These are phyloP conservation scores for Hemicrepidius hirtus DNA, from an alignment of 2,888 invertebrate genomes.

Conservation along the genomic window DNA sequence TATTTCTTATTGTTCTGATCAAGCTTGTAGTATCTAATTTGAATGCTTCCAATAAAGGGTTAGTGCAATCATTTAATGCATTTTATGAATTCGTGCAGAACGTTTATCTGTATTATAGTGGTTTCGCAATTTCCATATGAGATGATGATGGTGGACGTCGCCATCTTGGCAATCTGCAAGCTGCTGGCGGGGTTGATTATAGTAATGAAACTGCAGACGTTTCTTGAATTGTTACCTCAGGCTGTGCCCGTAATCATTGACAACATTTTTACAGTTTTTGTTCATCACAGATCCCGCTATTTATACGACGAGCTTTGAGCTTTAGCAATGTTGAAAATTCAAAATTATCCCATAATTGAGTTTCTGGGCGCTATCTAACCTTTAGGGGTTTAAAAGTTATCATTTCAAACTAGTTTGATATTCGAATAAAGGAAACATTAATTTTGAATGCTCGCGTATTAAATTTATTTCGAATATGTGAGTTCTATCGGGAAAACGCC, in stretches of 20 bases:
- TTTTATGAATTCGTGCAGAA: conserved; percentile 70
- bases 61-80: conserved; percentile 66
- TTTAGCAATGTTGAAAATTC: neutral
- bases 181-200: conserved; percentile 66
- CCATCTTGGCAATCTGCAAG: conserved; percentile 62
- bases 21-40: conserved; percentile 63
- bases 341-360: neutral
- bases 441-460: too few relatives aligned
- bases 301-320: conserved; percentile 22
- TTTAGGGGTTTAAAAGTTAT: too few relatives aligned
- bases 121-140: conserved; percentile 70
- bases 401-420: neutral
- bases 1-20: conserved; percentile 13
- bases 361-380: too few relatives aligned
- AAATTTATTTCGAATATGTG: too few relatives aligned
- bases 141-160: conserved; percentile 65
- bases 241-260: conserved; percentile 53
- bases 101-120: conserved; percentile 71
- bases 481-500: neutral
- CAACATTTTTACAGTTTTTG: conserved; percentile 55
- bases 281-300: conserved; percentile 44
- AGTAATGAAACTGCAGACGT: conserved; percentile 64
- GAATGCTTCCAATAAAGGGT: conserved; percentile 69
- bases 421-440: neutral
- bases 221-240: conserved; percentile 59